A percentile compares a stretch with the other conserved stretches of the same genome.
These are phyloP conservation scores for Brotogeris chrysoptera DNA, from an alignment of 2,797 vertebrate species.

Conservation along the genomic window DNA sequence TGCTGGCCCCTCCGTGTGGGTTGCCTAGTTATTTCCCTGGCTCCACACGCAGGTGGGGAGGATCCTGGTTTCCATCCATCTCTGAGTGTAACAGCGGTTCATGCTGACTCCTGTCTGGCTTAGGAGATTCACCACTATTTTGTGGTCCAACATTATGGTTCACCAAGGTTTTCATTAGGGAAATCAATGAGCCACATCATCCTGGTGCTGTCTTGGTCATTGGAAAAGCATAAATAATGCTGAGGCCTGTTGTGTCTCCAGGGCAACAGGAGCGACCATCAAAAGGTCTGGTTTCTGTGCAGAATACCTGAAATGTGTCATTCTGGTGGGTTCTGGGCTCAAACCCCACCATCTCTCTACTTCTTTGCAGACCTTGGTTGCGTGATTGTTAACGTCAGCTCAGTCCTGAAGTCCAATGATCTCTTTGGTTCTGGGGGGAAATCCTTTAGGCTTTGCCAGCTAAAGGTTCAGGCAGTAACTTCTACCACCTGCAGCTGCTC, in stretches of 20 bases:
- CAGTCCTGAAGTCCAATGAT: fast-evolving
- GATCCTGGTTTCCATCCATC: neutral
- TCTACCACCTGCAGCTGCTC: fast-evolving
- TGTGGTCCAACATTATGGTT: neutral
- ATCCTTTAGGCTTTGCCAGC: neutral
- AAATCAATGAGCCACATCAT: neutral
- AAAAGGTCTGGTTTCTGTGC: neutral
- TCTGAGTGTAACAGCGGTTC: neutral
- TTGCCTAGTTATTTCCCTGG: neutral
- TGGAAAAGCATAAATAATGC: neutral
- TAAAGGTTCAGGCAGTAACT: neutral
- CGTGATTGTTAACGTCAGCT: fast-evolving
- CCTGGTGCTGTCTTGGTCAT: neutral
- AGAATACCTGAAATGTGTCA: neutral
- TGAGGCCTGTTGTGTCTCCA: neutral
- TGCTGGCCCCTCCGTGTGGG: fast-evolving
- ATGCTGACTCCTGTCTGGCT: neutral
- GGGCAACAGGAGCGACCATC: neutral
- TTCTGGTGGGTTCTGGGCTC: neutral
- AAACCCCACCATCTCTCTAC: neutral
- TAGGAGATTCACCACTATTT: neutral
- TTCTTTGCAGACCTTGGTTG: neutral
- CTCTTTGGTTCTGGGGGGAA: neutral
- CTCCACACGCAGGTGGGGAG: neutral
- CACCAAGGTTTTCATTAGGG: constrained; percentile 29